Evolutionary conservation across 2,888 invertebrate genomes (phyloP), one percentile per base, ranked within the genome.

Genomic region (Horisme vitalbata): DNA sequence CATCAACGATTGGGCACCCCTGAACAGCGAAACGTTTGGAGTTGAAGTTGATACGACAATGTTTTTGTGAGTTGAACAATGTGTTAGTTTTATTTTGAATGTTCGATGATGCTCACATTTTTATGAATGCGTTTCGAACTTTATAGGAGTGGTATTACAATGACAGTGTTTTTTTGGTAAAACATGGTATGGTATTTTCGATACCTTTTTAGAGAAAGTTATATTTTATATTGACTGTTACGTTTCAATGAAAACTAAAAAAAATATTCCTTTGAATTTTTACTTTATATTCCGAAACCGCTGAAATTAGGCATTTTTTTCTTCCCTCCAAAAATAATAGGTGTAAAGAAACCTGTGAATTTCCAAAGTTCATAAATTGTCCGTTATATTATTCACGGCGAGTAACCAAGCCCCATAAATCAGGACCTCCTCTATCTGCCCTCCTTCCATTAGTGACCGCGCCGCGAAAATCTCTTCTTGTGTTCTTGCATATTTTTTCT

Each of bases 311-410:
- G n/a, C 15, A 18, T 6, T 18, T 9, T n/a, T 9, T 9, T 23
- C 23, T 3, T 3, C n/a, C 9, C n/a, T n/a, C 23, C 0, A 11
- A 33, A 51, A 45, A 47, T 51, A 34, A 50, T 47, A 51, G 54
- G 45, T 53, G 44, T 39, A 11, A 35, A 13, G 39, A 44, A 45
- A 44, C 51, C 44, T 50, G 53, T 38, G 38, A 62, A 59, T 55
- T 58, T 63, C 47, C 55, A 58, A 65, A 62, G 65, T 66, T 63
- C 72, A 72, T 82, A 81, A 81, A 79, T 81, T 77, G 51, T 65
- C 64, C 64, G 64, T 65, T 71, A 77, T 75, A 83, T 83, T 85
- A 86, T 84, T 84, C 84, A 83, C 76, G 81, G 77, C 76, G 81
- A 79, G 85, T 80, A 71, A 65, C 71, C 72, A 68, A 62, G 47